phyloP scores from a whole-genome alignment of 2,113 vertebrate genomes.

The Vidua chalybeata region DNA sequence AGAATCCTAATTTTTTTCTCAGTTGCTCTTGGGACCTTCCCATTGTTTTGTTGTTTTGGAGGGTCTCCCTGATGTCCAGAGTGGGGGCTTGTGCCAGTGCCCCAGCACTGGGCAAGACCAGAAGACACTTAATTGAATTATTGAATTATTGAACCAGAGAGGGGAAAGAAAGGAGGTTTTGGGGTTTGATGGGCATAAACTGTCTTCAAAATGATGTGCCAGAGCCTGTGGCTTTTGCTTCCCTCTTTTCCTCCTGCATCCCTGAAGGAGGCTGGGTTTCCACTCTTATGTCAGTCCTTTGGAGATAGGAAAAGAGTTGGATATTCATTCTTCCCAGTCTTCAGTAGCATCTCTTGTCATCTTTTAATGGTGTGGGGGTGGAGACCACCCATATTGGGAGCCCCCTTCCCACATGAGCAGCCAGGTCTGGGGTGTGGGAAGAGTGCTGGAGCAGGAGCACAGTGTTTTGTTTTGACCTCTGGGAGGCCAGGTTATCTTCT shows the following conservation, averaged over 20 bases:
- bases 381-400: neutral
- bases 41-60: neutral
- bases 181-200: neutral
- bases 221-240: neutral
- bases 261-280: neutral
- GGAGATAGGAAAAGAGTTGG: neutral
- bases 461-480: neutral
- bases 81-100: neutral
- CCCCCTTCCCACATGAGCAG: neutral
- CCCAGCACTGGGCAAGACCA: neutral
- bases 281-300: neutral
- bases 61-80: neutral
- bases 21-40: neutral
- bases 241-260: neutral
- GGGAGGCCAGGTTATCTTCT: neutral
- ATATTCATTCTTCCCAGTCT: neutral
- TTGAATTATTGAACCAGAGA: neutral
- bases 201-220: accelerated
- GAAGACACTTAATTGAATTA: neutral
- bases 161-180: neutral
- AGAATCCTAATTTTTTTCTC: neutral
- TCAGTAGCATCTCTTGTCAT: neutral
- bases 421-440: neutral
- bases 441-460: neutral
- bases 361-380: neutral